phyloP scores from a whole-genome alignment of 2,797 vertebrate genomes.

The Trachops cirrhosus region DNA sequence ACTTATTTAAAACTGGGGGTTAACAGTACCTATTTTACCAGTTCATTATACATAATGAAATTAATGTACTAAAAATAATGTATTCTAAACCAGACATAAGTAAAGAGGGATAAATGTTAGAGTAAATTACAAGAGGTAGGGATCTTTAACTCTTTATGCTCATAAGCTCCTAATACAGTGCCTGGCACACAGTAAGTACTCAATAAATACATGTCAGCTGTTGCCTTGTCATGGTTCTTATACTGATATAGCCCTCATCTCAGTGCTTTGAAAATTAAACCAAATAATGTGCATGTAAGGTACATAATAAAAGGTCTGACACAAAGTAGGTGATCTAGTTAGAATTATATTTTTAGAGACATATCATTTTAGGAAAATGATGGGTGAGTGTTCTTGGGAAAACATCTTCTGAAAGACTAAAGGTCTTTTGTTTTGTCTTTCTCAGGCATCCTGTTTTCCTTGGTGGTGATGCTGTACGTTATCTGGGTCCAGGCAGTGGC shows the following conservation, averaged over 20 bases:
- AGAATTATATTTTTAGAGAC: not conserved
- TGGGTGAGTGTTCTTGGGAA: not conserved
- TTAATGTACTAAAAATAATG: not conserved
- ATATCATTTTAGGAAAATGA: not conserved
- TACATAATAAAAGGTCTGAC: not conserved
- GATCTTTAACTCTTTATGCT: not conserved
- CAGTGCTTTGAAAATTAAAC: not conserved
- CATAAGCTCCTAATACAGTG: not conserved
- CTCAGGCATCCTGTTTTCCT: slow-evolving; percentile 91
- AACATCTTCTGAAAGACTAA: slow-evolving; percentile 27
- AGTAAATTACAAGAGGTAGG: not conserved
- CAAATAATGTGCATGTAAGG: not conserved
- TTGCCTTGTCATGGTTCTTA: not conserved
- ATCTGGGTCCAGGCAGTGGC: slow-evolving; percentile 94
- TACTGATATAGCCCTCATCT: not conserved
- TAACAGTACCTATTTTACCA: not conserved
- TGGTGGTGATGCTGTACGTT: slow-evolving; percentile 93
- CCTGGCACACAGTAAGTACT: not conserved
- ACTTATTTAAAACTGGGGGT: not conserved
- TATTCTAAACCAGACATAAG: not conserved
- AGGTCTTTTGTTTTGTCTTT: slow-evolving; percentile 45
- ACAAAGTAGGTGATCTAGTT: not conserved
- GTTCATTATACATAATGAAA: not conserved
- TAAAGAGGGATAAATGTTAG: not conserved
- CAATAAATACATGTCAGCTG: not conserved